phyloP scores from a whole-genome alignment of 2,797 vertebrate genomes.

The Malacoraja senta region DNA sequence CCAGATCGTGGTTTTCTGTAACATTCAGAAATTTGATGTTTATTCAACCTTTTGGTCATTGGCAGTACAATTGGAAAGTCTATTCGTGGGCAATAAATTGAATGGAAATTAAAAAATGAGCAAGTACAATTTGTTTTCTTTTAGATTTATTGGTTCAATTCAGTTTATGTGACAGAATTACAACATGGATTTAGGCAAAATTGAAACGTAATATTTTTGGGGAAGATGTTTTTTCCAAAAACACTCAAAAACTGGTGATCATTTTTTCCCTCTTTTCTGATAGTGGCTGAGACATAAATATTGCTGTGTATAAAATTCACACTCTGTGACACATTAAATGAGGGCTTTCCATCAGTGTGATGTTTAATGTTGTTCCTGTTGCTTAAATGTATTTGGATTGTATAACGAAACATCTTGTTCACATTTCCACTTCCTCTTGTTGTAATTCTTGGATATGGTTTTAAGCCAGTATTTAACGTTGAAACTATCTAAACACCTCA shows the following conservation, averaged over 20 bases:
- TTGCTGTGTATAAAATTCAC: background rate
- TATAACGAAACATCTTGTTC: background rate
- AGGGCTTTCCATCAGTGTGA: background rate
- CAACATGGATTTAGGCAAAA: background rate
- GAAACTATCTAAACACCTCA: background rate
- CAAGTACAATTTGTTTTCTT: conserved; percentile 5
- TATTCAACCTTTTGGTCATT: background rate
- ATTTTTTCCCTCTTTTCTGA: background rate
- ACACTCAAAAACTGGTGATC: background rate
- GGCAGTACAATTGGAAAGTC: background rate
- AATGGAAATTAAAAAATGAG: background rate
- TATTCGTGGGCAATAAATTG: background rate
- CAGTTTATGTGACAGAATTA: background rate
- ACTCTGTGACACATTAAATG: background rate
- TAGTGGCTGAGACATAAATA: background rate
- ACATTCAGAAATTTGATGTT: background rate
- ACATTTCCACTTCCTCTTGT: background rate
- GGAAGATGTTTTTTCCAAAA: background rate
- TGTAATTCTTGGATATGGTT: background rate
- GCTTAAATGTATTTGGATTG: background rate
- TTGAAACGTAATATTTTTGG: background rate
- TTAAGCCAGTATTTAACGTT: background rate
- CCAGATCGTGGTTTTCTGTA: background rate
- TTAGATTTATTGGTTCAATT: conserved; percentile 3
- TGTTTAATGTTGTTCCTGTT: background rate